Percentiles rank a stretch among this genome's conserved stretches.
phyloP scores from a whole-genome alignment of 2,797 vertebrate species.

The Nyctibius grandis region DNA sequence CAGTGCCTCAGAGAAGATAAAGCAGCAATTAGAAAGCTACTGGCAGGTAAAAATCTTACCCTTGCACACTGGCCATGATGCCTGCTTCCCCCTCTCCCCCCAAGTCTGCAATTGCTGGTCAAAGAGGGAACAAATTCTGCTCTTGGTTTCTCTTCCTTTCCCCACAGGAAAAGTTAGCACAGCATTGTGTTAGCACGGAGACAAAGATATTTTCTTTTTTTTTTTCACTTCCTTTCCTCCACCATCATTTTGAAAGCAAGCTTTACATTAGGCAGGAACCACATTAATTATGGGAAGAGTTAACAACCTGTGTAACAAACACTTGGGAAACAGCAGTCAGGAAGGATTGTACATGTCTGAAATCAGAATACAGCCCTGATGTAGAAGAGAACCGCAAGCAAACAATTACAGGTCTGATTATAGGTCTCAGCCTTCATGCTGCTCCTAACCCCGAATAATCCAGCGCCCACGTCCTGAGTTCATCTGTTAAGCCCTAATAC shows the following conservation, averaged over 20 bases:
- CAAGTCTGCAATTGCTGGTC: neutral
- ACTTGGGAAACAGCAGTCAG: neutral
- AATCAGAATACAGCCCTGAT: neutral
- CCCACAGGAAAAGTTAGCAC: neutral
- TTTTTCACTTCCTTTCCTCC: neutral
- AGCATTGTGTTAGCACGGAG: neutral
- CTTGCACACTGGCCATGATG: neutral
- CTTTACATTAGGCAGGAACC: neutral
- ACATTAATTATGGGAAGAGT: neutral
- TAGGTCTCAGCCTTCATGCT: neutral
- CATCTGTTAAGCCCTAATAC: neutral
- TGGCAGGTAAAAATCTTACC: neutral
- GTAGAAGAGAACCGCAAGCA: neutral
- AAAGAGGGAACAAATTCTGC: neutral
- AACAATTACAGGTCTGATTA: neutral
- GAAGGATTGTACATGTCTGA: neutral
- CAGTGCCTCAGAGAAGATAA: neutral
- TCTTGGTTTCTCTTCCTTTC: neutral
- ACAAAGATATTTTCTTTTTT: neutral
- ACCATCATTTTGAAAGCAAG: neutral
- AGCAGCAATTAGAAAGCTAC: neutral
- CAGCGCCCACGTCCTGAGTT: neutral
- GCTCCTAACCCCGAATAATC: neutral
- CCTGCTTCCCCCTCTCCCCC: neutral
- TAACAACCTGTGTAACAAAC: neutral